These are phyloP conservation scores for Sciurus carolinensis DNA, from an alignment of 2,797 vertebrate genomes.

Conservation along the genomic window DNA sequence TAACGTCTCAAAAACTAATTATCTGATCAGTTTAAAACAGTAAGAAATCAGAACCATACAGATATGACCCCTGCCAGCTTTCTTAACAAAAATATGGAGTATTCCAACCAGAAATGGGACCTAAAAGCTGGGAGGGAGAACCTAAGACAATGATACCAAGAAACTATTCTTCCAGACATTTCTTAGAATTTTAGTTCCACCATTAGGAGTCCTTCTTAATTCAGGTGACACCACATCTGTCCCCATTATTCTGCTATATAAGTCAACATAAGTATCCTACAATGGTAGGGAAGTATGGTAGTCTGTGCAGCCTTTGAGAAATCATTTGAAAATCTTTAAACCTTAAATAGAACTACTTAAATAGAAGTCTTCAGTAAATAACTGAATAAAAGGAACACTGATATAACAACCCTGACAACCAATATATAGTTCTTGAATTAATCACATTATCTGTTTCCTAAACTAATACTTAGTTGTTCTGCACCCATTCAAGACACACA, in stretches of 20 bases:
- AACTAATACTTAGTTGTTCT: not conserved
- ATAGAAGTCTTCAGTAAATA: not conserved
- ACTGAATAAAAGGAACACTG: not conserved
- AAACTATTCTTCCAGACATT: not conserved
- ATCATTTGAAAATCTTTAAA: not conserved
- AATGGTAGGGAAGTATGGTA: not conserved
- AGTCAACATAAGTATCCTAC: not conserved
- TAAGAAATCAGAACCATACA: not conserved
- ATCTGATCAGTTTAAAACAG: not conserved
- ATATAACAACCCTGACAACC: not conserved
- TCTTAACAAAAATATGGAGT: not conserved
- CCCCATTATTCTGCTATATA: not conserved
- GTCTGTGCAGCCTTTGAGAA: not conserved
- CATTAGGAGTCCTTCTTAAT: not conserved
- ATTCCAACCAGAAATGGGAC: not conserved
- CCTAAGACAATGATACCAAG: not conserved
- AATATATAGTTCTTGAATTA: not conserved
- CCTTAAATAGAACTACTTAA: not conserved
- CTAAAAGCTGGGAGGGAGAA: not conserved
- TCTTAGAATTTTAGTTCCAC: not conserved
- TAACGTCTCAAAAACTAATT: not conserved
- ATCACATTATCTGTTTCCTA: not conserved
- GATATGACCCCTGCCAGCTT: no score
- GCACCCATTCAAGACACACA: not conserved
- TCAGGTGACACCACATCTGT: not conserved